Conservation (phyloP, 2,113 vertebrate genomes). For the Macquaria australasica region DNA sequence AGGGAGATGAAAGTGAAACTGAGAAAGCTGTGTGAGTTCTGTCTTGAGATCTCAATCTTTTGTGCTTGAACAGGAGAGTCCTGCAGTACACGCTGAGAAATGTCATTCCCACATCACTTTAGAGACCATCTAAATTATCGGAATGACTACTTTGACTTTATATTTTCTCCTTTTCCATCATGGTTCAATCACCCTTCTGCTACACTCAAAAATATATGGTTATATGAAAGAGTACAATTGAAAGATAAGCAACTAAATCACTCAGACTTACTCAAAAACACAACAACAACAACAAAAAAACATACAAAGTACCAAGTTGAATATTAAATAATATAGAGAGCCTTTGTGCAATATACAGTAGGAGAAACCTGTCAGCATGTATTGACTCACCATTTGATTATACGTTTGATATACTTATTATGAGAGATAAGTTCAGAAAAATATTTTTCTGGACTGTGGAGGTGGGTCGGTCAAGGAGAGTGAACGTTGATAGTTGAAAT, state of each 20-base stretch:
- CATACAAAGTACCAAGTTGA: neutral
- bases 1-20: constrained; percentile 32
- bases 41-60: constrained; percentile 48
- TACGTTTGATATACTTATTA: neutral
- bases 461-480: neutral
- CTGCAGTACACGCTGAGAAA: constrained; percentile 34
- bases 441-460: neutral
- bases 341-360: neutral
- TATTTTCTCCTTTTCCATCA: constrained; percentile 29
- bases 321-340: neutral
- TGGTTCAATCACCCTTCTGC: constrained; percentile 26
- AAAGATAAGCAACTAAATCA: constrained; percentile 12
- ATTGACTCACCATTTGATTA: neutral
- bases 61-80: constrained; percentile 37
- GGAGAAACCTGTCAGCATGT: neutral
- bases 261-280: neutral
- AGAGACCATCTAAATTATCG: constrained; percentile 34
- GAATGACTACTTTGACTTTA: constrained; percentile 34
- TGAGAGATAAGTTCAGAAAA: neutral
- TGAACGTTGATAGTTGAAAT: neutral
- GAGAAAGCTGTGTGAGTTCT: constrained; percentile 42
- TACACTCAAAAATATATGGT: constrained; percentile 4
- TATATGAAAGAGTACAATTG: constrained; percentile 13
- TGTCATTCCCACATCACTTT: constrained; percentile 53
- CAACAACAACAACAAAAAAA: neutral